Conservation (phyloP, 2,888 invertebrate species). For the Serripes groenlandicus region DNA sequence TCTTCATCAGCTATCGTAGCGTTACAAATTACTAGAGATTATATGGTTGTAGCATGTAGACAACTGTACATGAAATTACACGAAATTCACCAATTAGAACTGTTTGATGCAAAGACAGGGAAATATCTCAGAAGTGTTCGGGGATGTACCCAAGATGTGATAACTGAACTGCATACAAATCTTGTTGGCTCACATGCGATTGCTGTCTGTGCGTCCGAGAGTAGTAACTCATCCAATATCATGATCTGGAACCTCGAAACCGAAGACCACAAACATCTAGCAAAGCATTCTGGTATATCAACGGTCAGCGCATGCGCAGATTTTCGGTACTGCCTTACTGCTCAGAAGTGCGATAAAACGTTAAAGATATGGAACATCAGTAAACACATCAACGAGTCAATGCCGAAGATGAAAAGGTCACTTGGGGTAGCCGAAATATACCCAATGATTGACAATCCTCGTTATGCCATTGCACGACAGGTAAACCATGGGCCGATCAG, state of each 20-base stretch:
- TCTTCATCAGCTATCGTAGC: conserved; percentile 80
- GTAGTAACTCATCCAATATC: conserved; percentile 80
- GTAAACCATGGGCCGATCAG: conserved; percentile 83
- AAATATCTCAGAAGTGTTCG: conserved; percentile 80
- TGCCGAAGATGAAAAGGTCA: conserved; percentile 79
- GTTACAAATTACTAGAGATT: conserved; percentile 82
- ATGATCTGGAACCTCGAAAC: conserved; percentile 86
- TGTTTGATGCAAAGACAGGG: conserved; percentile 82
- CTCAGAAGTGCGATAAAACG: conserved; percentile 77
- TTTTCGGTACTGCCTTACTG: conserved; percentile 82
- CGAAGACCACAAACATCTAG: conserved; percentile 86
- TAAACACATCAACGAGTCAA: conserved; percentile 78
- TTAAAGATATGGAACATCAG: conserved; percentile 84
- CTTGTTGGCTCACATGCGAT: conserved; percentile 83
- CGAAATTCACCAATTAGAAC: conserved; percentile 82
- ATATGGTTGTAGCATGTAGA: conserved; percentile 82
- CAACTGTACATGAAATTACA: conserved; percentile 82
- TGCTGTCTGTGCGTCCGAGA: conserved; percentile 78
- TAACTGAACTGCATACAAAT: conserved; percentile 80
- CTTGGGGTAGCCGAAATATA: conserved; percentile 80
- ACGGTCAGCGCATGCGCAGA: conserved; percentile 81
- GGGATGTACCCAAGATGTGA: conserved; percentile 82
- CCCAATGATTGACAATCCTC: conserved; percentile 80
- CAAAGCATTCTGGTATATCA: conserved; percentile 79
- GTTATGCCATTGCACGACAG: conserved; percentile 82